Base-by-base conservation (phyloP, 64 coral and sea anemone genomes). In the Montipora foliosa region DNA sequence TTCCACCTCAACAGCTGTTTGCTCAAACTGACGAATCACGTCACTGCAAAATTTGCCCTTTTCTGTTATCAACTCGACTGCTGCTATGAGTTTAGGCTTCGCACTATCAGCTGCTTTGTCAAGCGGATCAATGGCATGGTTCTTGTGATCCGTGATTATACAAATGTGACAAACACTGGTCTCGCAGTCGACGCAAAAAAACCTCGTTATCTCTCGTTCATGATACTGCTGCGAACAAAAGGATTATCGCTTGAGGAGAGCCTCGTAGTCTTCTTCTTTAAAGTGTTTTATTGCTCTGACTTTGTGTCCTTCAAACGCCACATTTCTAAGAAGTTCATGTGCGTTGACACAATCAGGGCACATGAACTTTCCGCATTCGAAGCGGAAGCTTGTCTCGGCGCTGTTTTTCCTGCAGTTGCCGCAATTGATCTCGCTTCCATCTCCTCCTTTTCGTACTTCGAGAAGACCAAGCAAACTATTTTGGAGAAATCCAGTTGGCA, bases 401-500 rank as follows among this genome's bases (percentile, higher is more conserved):
- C 76, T 55, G 16, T 46, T 76, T 17, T 62, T 16, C 16, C 19
- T 29, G 60, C 87, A 89, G 5, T 45, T 89, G 0, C 44, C 47
- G 5, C 87, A 89, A 7, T 10, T 59, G 53, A 45, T 16, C 10
- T 89, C 76, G 49, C 49, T 22, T 76, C 45, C 60, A 60, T 55
- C 22, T 3, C 60, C 46, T 0, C 76, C 53, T 37, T 89, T 59
- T 46, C 22, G 29, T 10, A 77, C 76, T 11, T 51, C 24, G 10
- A 89, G 72, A 59, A 89, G 52, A 44, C 7, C 74, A 77, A 76
- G 71, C 57, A 76, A 76, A 76, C 87, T 89, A 76, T 89, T 89
- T 5, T 89, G 87, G 3, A 76, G 87, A 15, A 89, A 89, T 59
- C 87, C 76, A 13, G 71, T 89, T 17, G 71, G 87, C 25, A 77